Evolutionary conservation across 2,113 vertebrate species (phyloP).

Genomic region (Mustelus asterias): DNA sequence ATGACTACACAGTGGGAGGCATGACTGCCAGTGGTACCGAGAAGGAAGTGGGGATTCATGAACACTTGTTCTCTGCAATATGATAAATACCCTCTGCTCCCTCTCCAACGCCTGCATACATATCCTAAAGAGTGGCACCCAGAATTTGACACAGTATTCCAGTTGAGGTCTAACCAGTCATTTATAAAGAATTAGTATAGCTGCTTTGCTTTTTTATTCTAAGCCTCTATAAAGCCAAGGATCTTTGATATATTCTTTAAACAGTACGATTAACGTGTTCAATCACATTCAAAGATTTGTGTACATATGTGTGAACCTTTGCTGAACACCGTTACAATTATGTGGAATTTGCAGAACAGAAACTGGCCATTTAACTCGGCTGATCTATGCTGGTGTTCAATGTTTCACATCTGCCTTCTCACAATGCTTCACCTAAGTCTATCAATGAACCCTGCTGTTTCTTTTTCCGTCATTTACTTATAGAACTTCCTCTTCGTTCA

Average conservation of each 20-base stretch:
- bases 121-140: background rate
- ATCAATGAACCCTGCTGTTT: background rate
- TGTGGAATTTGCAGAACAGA: background rate
- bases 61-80: background rate
- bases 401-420: background rate
- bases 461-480: background rate
- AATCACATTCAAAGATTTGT: background rate
- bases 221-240: background rate
- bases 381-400: background rate
- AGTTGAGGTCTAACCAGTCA: background rate
- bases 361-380: background rate
- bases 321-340: background rate
- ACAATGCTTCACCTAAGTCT: background rate
- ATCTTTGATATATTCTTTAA: background rate
- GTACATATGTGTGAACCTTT: background rate
- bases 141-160: background rate
- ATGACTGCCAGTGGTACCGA: background rate
- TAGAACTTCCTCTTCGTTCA: background rate
- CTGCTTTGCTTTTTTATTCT: background rate
- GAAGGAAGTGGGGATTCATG: background rate
- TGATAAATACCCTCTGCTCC: background rate
- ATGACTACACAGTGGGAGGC: background rate
- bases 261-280: background rate
- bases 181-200: background rate
- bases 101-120: background rate